Conservation (phyloP, 2,797 vertebrate species). For the Bradypodion ventrale region DNA sequence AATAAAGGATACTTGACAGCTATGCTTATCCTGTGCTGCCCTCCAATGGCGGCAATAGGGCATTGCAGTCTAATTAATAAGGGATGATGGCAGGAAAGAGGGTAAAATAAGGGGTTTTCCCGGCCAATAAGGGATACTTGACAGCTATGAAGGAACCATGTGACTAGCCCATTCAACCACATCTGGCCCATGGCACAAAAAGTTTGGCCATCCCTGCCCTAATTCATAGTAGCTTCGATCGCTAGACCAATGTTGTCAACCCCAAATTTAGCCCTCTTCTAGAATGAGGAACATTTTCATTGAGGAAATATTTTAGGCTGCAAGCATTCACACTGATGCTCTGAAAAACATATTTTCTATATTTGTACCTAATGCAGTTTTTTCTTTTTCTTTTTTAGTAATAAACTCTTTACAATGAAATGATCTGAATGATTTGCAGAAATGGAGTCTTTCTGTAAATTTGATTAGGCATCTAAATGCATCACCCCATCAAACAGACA, state of each 20-base stretch:
- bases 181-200: too few species aligned
- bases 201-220: too few species aligned
- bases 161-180: too few species aligned
- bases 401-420: conserved; percentile 63
- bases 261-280: conserved; percentile 15
- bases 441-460: conserved; percentile 56
- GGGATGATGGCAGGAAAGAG: too few species aligned
- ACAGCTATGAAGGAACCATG: too few species aligned
- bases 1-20: too few species aligned
- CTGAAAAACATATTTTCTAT: conserved; percentile 58
- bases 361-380: conserved; percentile 60
- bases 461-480: conserved; percentile 64
- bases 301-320: conserved; percentile 46
- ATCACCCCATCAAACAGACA: conserved; percentile 53
- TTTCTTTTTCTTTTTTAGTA: conserved; percentile 55
- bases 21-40: too few species aligned
- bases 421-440: conserved; percentile 50
- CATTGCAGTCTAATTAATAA: too few species aligned
- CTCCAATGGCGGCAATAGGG: too few species aligned
- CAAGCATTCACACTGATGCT: conserved; percentile 45
- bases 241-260: neutral
- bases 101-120: too few species aligned
- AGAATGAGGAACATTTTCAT: conserved; percentile 10
- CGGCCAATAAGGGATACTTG: too few species aligned
- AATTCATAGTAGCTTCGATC: neutral